Base-by-base conservation (phyloP, 2,113 vertebrate genomes). In the Natator depressus region DNA sequence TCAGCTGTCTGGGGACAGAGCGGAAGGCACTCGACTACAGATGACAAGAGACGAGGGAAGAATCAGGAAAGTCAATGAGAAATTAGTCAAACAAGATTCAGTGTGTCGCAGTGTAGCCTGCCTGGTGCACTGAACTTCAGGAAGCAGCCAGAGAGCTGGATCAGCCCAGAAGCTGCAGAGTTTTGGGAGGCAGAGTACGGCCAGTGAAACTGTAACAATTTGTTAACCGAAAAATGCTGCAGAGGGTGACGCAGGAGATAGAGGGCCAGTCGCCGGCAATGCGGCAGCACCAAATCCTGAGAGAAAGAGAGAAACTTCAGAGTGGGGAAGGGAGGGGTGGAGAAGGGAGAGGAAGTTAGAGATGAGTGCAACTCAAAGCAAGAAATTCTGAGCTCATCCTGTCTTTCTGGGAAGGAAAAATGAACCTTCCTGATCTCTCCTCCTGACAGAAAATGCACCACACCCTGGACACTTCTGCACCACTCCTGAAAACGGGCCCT, bases 21-120 rank as follows among this genome's bases (percentile, higher is more conserved):
- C 69, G 92, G 89, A 97, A 97, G 81, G 88, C 94, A 93, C 90
- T 97, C 22, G 42, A 87, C 96, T 94, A 95, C 97, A 96, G 92
- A 96, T 10, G 0, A 89, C 82, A 82, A 55, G 79, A 96, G 89
- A 94, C 0, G 4, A 93, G 81, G 69, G 55, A 96, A 92, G 93
- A 93, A 94, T 38, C 80, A 82, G 84, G 90, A 96, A 95, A 96
- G 92, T 91, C 62, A 80, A 85, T 38, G 59, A 84, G 94, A 94
- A 93, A 97, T 93, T 85, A 96, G 49, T 83, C 89, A 93, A 94
- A 88, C 80, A 59, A 93, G 83, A 55, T 91, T 59, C 10, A 0
- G 51, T 0, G 0, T 35, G 62, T 89, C 0, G 5, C 89, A 85
- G 90, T 59, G 38, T 90, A 72, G 85, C 62, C 54, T 93, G 72